Base-by-base conservation (phyloP, 2,888 invertebrate genomes). In the Zelleria hepariella region DNA sequence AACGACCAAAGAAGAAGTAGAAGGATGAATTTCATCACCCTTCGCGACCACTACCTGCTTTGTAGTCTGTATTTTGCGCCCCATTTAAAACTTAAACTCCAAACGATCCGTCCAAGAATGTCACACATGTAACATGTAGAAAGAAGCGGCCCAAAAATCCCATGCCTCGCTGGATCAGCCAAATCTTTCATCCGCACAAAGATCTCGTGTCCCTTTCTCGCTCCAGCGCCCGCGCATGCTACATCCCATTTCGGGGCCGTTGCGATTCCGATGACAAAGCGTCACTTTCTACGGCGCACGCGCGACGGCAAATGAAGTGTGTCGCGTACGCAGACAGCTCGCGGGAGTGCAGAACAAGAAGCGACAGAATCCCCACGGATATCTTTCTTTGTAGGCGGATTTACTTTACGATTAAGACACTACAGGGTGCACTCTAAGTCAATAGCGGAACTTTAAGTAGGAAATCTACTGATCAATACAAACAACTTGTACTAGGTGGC, bases 261-360 rank as follows among this genome's bases (percentile, higher is more conserved):
- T 69, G 71, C 70, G 69, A 70, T 69, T 72, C 67, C 70, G 78
- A 79, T 79, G 80, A 82, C 79, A 82, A 78, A 81, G 78, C 79
- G 80, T 82, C 75, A 85, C 85, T 86, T 85, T 88, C 86, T 85
- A 83, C 76, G 73, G 77, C 80, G 82, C 85, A 82, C 81, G 86
- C 84, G 85, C 80, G 80, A 67, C 72, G 74, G 72, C 82, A 83
- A 85, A 83, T 86, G 86, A 84, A 86, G 86, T 87, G 86, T 86
- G 86, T 85, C 86, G 86, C 80, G 77, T 74, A 73, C 75, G 72
- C 75, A 78, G 84, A 80, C 85, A 85, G 84, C 82, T 85, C n/a
- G 85, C 78, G 74, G n/a, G 26, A 8, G 55, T 15, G 55, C 27
- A 10, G 32, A 42, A 3, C 15, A 42, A 15, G 32, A 15, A 42